These are phyloP conservation scores for Epinephelus awoara DNA, from an alignment of 2,797 vertebrate species.

Conservation along the genomic window DNA sequence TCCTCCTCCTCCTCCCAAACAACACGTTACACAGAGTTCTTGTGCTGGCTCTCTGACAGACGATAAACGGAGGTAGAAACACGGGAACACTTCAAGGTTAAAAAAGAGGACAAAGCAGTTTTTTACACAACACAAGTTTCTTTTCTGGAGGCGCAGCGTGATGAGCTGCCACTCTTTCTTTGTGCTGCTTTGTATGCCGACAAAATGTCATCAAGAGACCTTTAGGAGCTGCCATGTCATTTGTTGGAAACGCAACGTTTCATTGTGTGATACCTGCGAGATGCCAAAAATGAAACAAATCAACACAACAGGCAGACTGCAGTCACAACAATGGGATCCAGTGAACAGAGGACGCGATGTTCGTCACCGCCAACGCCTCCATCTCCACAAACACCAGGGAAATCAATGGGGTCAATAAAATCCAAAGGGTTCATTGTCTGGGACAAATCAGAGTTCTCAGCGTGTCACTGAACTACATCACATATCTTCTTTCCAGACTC, in stretches of 20 bases:
- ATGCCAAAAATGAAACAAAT: slow-evolving; percentile 7
- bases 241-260: slow-evolving; percentile 28
- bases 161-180: slow-evolving; percentile 11
- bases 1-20: too few species aligned
- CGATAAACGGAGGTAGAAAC: too few species aligned
- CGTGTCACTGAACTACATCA: not conserved
- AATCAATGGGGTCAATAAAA: not conserved
- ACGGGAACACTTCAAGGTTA: not conserved
- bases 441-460: not conserved
- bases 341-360: not conserved
- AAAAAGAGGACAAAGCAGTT: not conserved
- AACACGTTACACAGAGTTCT: not conserved
- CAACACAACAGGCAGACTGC: not conserved
- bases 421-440: not conserved
- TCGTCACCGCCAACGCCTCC: not conserved
- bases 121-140: not conserved
- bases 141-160: not conserved
- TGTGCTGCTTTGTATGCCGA: slow-evolving; percentile 1
- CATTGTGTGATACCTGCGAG: slow-evolving; percentile 21
- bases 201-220: slow-evolving; percentile 38
- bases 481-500: not conserved
- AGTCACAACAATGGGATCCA: not conserved
- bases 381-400: not conserved
- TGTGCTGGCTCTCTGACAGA: not conserved
- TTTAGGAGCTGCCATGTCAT: slow-evolving; percentile 34